phyloP scores from a whole-genome alignment of 1,140 invertebrate species.

The Chironomus tepperi region DNA sequence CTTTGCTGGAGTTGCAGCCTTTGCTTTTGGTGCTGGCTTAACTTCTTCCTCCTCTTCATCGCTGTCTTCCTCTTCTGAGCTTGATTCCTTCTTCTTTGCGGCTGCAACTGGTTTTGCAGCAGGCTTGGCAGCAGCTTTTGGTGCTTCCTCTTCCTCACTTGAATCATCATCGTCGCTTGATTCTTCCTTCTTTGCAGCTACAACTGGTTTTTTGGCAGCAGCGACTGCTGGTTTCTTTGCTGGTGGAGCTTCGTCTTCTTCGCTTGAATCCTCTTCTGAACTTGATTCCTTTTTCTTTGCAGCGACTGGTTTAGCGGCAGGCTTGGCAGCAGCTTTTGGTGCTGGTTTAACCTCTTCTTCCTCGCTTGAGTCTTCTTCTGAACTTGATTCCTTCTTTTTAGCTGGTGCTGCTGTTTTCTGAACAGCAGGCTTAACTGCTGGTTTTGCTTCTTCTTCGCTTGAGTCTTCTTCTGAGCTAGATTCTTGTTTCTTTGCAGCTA shows the following conservation, averaged over 20 bases:
- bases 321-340: constrained; percentile 26
- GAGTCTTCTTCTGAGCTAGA: constrained; percentile 37
- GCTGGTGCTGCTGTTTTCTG: constrained; percentile 32
- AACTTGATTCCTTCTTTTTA: constrained; percentile 32
- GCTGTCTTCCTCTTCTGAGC: constrained; percentile 36
- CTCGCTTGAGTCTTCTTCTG: constrained; percentile 31
- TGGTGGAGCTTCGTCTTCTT: constrained; percentile 31
- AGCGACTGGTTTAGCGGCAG: constrained; percentile 28
- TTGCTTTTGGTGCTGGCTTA: constrained; percentile 28
- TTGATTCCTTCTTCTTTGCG: constrained; percentile 31
- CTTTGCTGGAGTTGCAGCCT: constrained; percentile 28
- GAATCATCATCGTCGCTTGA: constrained; percentile 30
- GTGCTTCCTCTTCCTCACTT: constrained; percentile 27
- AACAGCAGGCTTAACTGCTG: constrained; percentile 32
- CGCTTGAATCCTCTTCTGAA: constrained; percentile 36
- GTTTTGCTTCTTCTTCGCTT: constrained; percentile 33
- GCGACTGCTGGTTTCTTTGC: constrained; percentile 27
- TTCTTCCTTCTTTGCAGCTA: constrained; percentile 27
- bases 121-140: constrained; percentile 26
- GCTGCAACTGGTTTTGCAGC: constrained; percentile 25
- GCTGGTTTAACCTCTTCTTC: constrained; percentile 28
- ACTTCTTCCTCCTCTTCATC: constrained; percentile 33
- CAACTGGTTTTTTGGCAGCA: constrained; percentile 27
- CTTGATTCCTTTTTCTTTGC: constrained; percentile 33
- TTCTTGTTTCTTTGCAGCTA: constrained; percentile 29